Percentiles rank a stretch among this genome's conserved stretches.
Evolutionary conservation across 2,113 vertebrate genomes (phyloP).

Genomic region (Myrmecobius fasciatus): DNA sequence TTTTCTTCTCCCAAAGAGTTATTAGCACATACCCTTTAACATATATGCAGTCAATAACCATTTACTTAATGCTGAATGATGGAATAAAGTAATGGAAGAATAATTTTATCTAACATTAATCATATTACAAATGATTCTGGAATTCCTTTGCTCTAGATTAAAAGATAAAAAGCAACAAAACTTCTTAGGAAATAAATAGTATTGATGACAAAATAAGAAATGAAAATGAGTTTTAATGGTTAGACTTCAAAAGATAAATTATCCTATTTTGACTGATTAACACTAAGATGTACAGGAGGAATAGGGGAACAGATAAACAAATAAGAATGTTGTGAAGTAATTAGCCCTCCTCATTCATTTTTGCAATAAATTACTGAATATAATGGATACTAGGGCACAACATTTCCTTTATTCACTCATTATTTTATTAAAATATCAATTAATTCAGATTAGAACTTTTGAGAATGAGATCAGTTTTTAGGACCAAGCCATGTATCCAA

Average conservation of each 20-base stretch:
- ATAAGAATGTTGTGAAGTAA: neutral
- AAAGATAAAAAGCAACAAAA: neutral
- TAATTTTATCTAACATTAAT: neutral
- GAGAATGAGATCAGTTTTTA: neutral
- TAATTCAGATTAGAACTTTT: neutral
- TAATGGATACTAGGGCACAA: neutral
- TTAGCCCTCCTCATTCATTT: neutral
- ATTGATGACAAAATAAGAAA: neutral
- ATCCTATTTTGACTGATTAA: neutral
- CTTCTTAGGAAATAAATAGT: neutral
- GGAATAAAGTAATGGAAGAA: neutral
- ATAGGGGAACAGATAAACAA: too few species aligned
- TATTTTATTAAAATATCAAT: neutral
- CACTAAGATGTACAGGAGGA: neutral
- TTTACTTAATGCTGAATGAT: neutral
- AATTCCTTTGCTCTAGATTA: neutral
- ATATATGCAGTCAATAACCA: neutral
- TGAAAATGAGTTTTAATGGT: neutral
- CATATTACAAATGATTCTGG: neutral
- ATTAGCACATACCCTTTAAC: neutral
- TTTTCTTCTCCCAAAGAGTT: neutral
- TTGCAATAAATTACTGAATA: neutral
- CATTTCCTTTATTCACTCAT: neutral
- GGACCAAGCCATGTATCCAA: neutral
- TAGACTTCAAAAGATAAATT: neutral